Conservation (phyloP, 2,113 vertebrate genomes). For the Cyprinodon brontotheroides region DNA sequence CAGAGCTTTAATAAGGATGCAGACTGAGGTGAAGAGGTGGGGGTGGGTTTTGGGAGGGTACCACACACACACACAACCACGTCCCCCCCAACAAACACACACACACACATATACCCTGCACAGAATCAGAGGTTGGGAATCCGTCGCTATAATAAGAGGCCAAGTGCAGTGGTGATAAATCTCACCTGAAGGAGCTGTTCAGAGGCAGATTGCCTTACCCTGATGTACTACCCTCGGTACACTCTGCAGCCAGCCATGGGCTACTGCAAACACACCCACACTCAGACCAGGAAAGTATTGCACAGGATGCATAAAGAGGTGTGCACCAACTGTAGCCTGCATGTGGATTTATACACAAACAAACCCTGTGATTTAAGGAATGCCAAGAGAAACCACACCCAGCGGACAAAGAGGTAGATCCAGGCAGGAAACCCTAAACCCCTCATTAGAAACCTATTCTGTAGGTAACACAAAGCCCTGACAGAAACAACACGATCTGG, state of each 20-base stretch:
- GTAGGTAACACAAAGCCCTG: conserved; percentile 45
- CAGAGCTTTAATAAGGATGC: conserved; percentile 72
- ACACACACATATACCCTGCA: conserved; percentile 26
- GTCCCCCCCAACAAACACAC: not conserved
- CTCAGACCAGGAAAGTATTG: conserved; percentile 30
- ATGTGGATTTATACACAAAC: conserved; percentile 8
- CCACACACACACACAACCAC: conserved; percentile 40
- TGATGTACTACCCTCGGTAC: conserved; percentile 75
- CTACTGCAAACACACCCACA: conserved; percentile 55
- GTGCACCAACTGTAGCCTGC: conserved; percentile 3
- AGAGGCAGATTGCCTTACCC: conserved; percentile 75
- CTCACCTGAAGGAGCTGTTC: conserved; percentile 79
- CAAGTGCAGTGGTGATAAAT: conserved; percentile 81
- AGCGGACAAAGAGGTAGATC: conserved; percentile 23
- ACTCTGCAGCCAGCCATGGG: conserved; percentile 64
- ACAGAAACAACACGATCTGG: conserved; percentile 39
- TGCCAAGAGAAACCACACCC: conserved; percentile 51
- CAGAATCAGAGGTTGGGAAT: conserved; percentile 70
- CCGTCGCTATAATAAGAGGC: conserved; percentile 78
- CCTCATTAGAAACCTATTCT: conserved; percentile 52
- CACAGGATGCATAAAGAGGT: conserved; percentile 23
- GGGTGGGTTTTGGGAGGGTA: conserved; percentile 7
- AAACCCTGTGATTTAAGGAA: conserved; percentile 16
- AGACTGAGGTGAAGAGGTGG: conserved; percentile 37
- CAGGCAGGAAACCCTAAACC: conserved; percentile 38